Evolutionary conservation across 2,888 invertebrate species (phyloP).

Genomic region (Aplocera efformata): DNA sequence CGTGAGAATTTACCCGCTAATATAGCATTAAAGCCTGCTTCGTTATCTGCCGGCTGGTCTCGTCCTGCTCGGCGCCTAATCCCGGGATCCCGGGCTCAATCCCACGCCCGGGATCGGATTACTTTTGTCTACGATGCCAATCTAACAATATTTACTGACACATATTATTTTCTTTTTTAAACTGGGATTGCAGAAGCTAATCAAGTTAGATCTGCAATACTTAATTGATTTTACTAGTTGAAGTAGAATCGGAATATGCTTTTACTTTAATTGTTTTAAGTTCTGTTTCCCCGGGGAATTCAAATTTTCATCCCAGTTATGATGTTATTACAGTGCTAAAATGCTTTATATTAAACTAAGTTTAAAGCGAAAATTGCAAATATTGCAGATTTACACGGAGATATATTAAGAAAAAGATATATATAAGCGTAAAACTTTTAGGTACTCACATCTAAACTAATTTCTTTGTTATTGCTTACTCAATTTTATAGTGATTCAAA

Average conservation of each 20-base stretch:
- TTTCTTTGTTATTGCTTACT: too few relatives aligned
- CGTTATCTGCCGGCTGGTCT: constrained; percentile 49
- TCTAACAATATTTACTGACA: constrained; percentile 36
- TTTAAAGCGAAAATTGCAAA: too few relatives aligned
- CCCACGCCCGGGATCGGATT: constrained; percentile 49
- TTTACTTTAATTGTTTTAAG: constrained; percentile 8
- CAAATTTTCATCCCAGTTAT: too few relatives aligned
- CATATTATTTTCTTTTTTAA: constrained; percentile 23
- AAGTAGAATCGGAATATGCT: constrained; percentile 4
- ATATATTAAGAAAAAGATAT: too few relatives aligned
- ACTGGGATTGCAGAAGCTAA: constrained; percentile 13
- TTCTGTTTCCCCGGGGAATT: too few relatives aligned
- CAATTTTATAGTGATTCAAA: too few relatives aligned
- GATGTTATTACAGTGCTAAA: too few relatives aligned
- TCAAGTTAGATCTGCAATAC: constrained; percentile 6
- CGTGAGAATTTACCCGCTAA: constrained; percentile 51
- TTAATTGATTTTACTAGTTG: constrained; percentile 11
- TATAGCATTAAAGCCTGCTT: constrained; percentile 54
- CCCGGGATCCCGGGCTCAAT: constrained; percentile 47
- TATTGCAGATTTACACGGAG: too few relatives aligned
- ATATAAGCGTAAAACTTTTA: too few relatives aligned
- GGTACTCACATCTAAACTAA: too few relatives aligned
- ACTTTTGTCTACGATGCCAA: constrained; percentile 44
- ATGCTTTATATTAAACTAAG: too few relatives aligned
- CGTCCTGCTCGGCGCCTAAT: constrained; percentile 43